Conservation (phyloP, 2,113 vertebrate species). For the Oryzias melastigma region DNA sequence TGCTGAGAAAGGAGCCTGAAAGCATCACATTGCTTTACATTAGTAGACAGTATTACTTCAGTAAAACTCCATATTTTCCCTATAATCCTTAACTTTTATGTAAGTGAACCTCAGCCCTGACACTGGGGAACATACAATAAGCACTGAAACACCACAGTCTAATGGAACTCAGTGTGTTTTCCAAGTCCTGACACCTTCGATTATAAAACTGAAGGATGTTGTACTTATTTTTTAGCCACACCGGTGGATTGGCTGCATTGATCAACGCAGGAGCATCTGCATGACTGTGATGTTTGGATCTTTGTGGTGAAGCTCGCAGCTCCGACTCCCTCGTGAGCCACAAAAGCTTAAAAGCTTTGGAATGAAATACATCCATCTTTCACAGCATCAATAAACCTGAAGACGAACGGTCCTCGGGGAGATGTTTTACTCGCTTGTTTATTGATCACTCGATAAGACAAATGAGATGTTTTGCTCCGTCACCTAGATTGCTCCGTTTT, state of each 20-base stretch:
- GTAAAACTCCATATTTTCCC: too few relatives aligned
- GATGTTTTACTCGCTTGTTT: constrained; percentile 14
- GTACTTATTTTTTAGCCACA: too few relatives aligned
- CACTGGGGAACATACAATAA: too few relatives aligned
- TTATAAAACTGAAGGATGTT: too few relatives aligned
- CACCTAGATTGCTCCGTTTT: background rate
- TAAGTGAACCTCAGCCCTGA: too few relatives aligned
- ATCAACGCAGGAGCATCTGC: background rate
- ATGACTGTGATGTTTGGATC: background rate
- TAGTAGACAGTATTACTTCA: too few relatives aligned
- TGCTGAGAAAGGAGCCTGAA: too few relatives aligned
- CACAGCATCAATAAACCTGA: background rate
- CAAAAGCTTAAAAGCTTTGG: constrained; percentile 5
- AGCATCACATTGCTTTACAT: too few relatives aligned
- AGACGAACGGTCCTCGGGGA: background rate
- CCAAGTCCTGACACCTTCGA: too few relatives aligned
- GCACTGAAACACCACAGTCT: too few relatives aligned
- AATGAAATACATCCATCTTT: constrained; percentile 45
- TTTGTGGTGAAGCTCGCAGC: constrained; percentile 4
- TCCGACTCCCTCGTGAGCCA: constrained; percentile 5
- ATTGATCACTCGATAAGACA: constrained; percentile 14
- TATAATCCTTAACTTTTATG: too few relatives aligned
- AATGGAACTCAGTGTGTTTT: too few relatives aligned
- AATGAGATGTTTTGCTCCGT: constrained; percentile 21
- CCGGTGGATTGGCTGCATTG: background rate